Percentiles rank a stretch among this genome's conserved stretches.
phyloP scores from a whole-genome alignment of 2,888 invertebrate genomes.

The Ctenicera cuprea region DNA sequence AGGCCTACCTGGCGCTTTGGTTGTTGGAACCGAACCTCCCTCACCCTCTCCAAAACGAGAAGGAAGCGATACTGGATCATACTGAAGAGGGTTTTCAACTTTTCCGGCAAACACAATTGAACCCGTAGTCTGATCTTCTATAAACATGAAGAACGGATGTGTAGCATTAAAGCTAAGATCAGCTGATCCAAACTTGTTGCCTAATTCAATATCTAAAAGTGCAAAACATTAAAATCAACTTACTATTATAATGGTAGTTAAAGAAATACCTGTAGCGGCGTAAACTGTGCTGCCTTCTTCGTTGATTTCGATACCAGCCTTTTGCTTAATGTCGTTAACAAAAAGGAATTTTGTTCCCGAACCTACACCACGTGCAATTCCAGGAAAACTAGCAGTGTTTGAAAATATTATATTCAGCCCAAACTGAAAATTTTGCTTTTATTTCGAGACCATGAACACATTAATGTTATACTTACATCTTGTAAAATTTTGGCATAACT shows the following conservation, averaged over 20 bases:
- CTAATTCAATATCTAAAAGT: constrained; percentile 77
- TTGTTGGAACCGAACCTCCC: not conserved
- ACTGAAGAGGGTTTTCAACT: constrained; percentile 78
- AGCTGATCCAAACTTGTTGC: constrained; percentile 82
- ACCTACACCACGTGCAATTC: constrained; percentile 78
- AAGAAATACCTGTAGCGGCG: constrained; percentile 79
- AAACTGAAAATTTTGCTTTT: constrained; percentile 72
- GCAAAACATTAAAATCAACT: not conserved
- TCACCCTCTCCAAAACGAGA: constrained; percentile 45
- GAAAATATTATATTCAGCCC: constrained; percentile 85
- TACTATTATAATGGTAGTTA: not conserved
- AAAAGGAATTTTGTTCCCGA: constrained; percentile 70
- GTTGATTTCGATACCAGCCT: constrained; percentile 85
- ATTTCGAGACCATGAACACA: not conserved
- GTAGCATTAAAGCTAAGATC: constrained; percentile 80
- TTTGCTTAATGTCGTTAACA: constrained; percentile 82
- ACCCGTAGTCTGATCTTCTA: constrained; percentile 84
- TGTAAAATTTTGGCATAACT: constrained; percentile 77
- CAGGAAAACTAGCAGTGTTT: constrained; percentile 81
- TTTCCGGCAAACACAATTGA: constrained; percentile 85
- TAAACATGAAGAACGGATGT: constrained; percentile 87
- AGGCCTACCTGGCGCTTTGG: constrained; percentile 19
- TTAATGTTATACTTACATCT: constrained; percentile 73
- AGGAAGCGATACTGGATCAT: constrained; percentile 48
- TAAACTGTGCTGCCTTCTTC: constrained; percentile 84